phyloP scores from a whole-genome alignment of 1,140 invertebrate species.

The Drepana arcuata region DNA sequence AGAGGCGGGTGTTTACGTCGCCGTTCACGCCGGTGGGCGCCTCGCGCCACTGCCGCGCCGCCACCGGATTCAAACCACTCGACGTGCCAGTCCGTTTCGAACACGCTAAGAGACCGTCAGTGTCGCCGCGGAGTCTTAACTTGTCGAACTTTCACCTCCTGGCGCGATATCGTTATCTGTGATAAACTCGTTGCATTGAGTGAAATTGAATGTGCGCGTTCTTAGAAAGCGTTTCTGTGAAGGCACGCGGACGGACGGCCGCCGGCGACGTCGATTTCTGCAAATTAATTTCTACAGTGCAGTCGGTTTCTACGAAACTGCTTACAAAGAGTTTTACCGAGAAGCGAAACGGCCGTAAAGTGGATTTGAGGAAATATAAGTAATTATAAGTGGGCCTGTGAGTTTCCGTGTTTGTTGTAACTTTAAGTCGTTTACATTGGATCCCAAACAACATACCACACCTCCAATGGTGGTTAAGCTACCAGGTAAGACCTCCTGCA shows the following conservation, averaged over 20 bases:
- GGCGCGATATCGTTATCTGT: slow-evolving; percentile 56
- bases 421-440: slow-evolving; percentile 60
- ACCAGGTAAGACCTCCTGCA: slow-evolving; percentile 47
- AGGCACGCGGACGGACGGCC: slow-evolving; percentile 39
- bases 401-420: slow-evolving; percentile 58
- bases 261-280: slow-evolving; percentile 52
- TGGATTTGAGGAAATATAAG: slow-evolving; percentile 65
- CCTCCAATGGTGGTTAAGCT: slow-evolving; percentile 68
- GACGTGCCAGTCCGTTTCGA: slow-evolving; percentile 41
- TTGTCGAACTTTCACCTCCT: slow-evolving; percentile 59
- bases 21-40: slow-evolving; percentile 7
- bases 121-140: slow-evolving; percentile 20
- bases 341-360: slow-evolving; percentile 61
- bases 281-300: slow-evolving; percentile 68
- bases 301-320: slow-evolving; percentile 64
- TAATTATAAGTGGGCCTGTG: slow-evolving; percentile 62
- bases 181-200: slow-evolving; percentile 56
- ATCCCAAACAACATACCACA: slow-evolving; percentile 55
- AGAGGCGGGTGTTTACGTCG: slow-evolving; percentile 16
- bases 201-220: slow-evolving; percentile 65
- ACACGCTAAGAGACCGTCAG: slow-evolving; percentile 36
- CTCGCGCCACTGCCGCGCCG: slow-evolving; percentile 2
- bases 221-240: slow-evolving; percentile 56
- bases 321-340: slow-evolving; percentile 63
- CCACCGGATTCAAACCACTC: neutral